Evolutionary conservation across 1,140 invertebrate genomes (phyloP), one percentile per base, ranked within the genome.

Genomic region (Drosophila pachea): DNA sequence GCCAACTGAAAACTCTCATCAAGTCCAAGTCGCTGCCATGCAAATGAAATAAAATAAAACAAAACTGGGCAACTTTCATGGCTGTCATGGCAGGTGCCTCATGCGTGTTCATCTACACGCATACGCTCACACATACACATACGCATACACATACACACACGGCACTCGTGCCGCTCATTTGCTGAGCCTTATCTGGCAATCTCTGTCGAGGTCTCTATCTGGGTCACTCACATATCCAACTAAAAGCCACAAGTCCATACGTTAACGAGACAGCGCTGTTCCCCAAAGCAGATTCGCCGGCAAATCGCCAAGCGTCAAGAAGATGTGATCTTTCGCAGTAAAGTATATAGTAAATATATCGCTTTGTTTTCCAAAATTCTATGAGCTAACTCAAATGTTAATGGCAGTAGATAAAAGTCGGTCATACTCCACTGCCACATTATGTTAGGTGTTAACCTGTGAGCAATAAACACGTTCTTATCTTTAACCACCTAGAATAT

Each of bases 21-120:
- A 52, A 52, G 35, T 33, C 32, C 12, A 32, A 8, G 49, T 12
- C 12, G 49, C 32, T 45, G 40, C 5, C 40, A 49, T 66, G 63
- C 64, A 71, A 71, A 67, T 65, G 49, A 70, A 65, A 22, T 43
- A 16, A 43, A 43, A 71, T 71, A 49, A 69, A 59, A 61, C 22
- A 49, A 61, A 71, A 71, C 38, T 38, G 11, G 33, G 47, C 35
- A 60, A 67, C 42, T 67, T 61, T 61, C 42, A 54, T 60, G 49
- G 22, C 49, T 53, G 68, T 12, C 43, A 58, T n/a, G n/a, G n/a
- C 61, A 69, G 22, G 32, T 69, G 43, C 50, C 50, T 31, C 43
- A 48, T 68, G 50, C 29, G 42, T 33, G 54, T 45, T 53, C 50
- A 52, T 35, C 7, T 50, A 7, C 32, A 35, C 29, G n/a, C 31